Evolutionary conservation across 2,113 vertebrate species (phyloP).

Genomic region (Bos indicus): DNA sequence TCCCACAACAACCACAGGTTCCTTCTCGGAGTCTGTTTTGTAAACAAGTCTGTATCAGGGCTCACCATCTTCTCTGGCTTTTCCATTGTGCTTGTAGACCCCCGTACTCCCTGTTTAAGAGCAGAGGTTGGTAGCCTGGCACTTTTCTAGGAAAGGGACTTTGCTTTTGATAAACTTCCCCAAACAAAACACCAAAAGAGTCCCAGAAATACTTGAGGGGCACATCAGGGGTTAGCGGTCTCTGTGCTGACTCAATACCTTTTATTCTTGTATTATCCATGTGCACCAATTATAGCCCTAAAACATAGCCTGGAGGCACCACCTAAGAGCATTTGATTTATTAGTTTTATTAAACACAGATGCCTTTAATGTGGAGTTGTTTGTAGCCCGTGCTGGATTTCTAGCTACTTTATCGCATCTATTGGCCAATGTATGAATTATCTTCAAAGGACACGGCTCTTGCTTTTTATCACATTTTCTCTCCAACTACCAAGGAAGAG

Average conservation of each 20-base stretch:
- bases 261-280: slow-evolving; percentile 32
- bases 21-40: background rate
- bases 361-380: slow-evolving; percentile 78
- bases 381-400: slow-evolving; percentile 71
- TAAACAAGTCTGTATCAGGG: background rate
- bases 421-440: slow-evolving; percentile 79
- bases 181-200: background rate
- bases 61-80: background rate
- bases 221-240: background rate
- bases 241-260: slow-evolving; percentile 40
- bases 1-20: background rate
- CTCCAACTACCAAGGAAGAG: slow-evolving; percentile 62
- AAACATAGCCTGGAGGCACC: slow-evolving; percentile 61
- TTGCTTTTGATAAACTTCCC: background rate
- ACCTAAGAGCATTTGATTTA: slow-evolving; percentile 74
- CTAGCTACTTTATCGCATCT: slow-evolving; percentile 74
- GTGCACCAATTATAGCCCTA: slow-evolving; percentile 55
- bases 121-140: background rate
- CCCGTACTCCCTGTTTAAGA: background rate
- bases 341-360: slow-evolving; percentile 77
- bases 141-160: background rate
- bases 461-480: slow-evolving; percentile 75
- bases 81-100: background rate
- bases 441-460: slow-evolving; percentile 78
- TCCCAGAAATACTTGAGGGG: background rate